These are phyloP conservation scores for Spondyliosoma cantharus DNA, from an alignment of 2,797 vertebrate genomes.

Conservation along the genomic window DNA sequence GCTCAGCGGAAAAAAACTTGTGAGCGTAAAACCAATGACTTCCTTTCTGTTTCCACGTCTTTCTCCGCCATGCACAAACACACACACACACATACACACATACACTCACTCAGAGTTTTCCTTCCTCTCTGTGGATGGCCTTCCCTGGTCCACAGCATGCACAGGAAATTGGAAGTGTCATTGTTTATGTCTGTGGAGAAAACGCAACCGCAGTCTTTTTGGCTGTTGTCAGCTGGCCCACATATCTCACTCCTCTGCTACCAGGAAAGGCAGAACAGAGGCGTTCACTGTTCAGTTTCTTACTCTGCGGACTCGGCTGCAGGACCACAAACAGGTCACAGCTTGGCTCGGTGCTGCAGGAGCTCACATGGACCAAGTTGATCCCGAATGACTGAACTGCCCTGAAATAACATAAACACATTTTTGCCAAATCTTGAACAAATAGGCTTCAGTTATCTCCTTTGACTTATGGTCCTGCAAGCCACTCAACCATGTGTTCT, in stretches of 20 bases:
- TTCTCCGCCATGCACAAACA: conserved; percentile 38
- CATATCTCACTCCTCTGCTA: conserved; percentile 70
- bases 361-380: conserved; percentile 56
- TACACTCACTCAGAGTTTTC: conserved; percentile 37
- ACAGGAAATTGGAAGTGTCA: conserved; percentile 83
- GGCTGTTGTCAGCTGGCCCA: conserved; percentile 71
- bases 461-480: conserved; percentile 40
- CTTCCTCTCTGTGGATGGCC: conserved; percentile 67
- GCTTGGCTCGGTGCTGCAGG: conserved; percentile 38
- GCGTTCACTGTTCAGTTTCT: conserved; percentile 60
- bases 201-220: conserved; percentile 70
- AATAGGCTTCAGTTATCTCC: conserved; percentile 58
- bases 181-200: conserved; percentile 81
- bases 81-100: conserved; percentile 32
- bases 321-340: conserved; percentile 61
- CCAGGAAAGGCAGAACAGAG: conserved; percentile 72
- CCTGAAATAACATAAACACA: conserved; percentile 55
- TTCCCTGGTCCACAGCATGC: conserved; percentile 62
- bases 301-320: conserved; percentile 46
- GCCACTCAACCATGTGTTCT: conserved; percentile 31
- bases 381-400: conserved; percentile 43
- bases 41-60: conserved; percentile 29
- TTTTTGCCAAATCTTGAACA: conserved; percentile 60
- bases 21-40: conserved; percentile 35
- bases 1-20: conserved; percentile 20